Conservation (phyloP, 2,797 vertebrate species). For the Alcedo atthis region DNA sequence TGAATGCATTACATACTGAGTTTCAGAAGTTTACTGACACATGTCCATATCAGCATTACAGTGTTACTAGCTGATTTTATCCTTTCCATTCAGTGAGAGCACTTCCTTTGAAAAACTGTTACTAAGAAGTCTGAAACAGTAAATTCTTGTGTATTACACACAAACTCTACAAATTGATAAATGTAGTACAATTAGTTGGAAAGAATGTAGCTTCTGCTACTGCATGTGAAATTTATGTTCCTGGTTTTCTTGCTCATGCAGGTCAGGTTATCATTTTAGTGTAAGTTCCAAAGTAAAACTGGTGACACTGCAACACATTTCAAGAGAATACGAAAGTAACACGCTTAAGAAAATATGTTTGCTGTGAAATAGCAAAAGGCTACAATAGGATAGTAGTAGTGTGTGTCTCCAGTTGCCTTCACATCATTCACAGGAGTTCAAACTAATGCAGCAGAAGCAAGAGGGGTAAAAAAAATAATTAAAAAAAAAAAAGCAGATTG, state of each 20-base stretch:
- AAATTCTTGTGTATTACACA: not conserved
- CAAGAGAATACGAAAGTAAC: not conserved
- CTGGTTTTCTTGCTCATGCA: not conserved
- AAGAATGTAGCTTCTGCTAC: not conserved
- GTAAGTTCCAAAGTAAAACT: not conserved
- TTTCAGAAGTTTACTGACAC: not conserved
- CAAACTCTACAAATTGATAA: not conserved
- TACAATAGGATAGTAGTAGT: not conserved
- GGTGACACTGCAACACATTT: too few relatives aligned
- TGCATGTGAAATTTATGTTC: not conserved
- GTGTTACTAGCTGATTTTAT: not conserved
- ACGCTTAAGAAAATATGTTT: not conserved
- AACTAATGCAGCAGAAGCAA: not conserved
- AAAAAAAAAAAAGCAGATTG: not conserved
- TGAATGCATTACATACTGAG: not conserved
- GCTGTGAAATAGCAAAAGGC: not conserved
- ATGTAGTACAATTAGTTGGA: not conserved
- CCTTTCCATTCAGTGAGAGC: not conserved
- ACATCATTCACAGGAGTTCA: not conserved
- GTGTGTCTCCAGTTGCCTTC: not conserved
- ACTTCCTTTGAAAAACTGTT: not conserved
- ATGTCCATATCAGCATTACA: not conserved
- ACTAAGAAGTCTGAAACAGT: not conserved
- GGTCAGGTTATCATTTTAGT: not conserved
- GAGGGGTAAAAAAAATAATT: not conserved